Evolutionary conservation across 2,888 invertebrate species (phyloP).

Genomic region (Hyles lineata): DNA sequence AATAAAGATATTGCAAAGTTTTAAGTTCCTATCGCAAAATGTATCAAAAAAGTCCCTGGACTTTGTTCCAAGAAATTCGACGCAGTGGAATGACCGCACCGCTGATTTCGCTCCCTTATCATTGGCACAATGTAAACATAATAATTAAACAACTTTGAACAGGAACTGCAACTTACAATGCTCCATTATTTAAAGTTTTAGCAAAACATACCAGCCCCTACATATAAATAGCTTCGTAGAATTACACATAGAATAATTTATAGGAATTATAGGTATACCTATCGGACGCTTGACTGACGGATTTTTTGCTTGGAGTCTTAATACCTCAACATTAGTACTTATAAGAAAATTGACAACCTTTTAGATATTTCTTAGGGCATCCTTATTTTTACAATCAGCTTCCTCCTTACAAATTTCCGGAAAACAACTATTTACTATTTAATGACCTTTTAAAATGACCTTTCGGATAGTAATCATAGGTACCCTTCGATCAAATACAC

Average conservation of each 20-base stretch:
- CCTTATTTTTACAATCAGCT: no score
- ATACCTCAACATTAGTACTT: no score
- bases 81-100: not conserved
- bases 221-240: not conserved
- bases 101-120: conserved; percentile 2
- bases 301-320: no score
- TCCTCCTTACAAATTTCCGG: no score
- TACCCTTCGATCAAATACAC: no score
- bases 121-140: not conserved
- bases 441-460: no score
- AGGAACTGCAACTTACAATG: conserved; percentile 8
- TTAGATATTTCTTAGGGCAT: no score
- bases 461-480: no score
- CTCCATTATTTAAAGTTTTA: not conserved
- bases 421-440: no score
- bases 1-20: not conserved
- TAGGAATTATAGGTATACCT: no score
- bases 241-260: not conserved
- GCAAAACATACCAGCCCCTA: not conserved
- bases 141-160: conserved; percentile 9
- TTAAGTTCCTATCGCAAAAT: not conserved
- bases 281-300: no score
- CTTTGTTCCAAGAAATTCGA: conserved; percentile 12
- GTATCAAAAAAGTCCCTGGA: not conserved
- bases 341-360: no score